phyloP scores from a whole-genome alignment of 2,888 invertebrate genomes.

The Polydrusus tereticollis region DNA sequence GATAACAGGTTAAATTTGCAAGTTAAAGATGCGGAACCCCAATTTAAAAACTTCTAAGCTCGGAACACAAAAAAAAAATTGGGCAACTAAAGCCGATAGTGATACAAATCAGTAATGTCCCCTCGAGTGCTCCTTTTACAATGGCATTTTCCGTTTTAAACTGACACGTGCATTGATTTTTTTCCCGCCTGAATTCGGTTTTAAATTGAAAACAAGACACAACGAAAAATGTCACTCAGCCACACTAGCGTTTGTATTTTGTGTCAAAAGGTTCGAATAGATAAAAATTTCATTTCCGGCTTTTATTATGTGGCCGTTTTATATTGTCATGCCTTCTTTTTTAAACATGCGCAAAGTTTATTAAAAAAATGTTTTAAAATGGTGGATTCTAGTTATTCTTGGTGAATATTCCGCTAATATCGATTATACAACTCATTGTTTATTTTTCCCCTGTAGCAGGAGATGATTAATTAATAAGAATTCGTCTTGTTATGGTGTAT shows the following conservation, averaged over 20 bases:
- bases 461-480: too few relatives aligned
- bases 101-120: slow-evolving; percentile 34
- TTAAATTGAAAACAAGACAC: slow-evolving; percentile 61
- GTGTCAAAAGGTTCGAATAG: slow-evolving; percentile 60
- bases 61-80: slow-evolving; percentile 1
- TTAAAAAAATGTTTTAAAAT: too few relatives aligned
- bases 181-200: slow-evolving; percentile 55
- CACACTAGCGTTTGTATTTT: slow-evolving; percentile 56
- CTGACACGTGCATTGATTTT: slow-evolving; percentile 59
- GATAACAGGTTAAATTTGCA: too few relatives aligned
- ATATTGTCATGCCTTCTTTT: slow-evolving; percentile 34
- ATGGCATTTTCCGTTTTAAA: slow-evolving; percentile 55
- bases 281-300: slow-evolving; percentile 66
- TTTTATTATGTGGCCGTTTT: slow-evolving; percentile 60
- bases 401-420: too few relatives aligned
- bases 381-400: too few relatives aligned
- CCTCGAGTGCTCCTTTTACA: slow-evolving; percentile 15
- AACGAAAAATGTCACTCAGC: slow-evolving; percentile 62
- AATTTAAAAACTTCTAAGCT: slow-evolving; percentile 4
- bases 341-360: not conserved
- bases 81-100: slow-evolving; percentile 12
- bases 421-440: too few relatives aligned
- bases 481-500: too few relatives aligned
- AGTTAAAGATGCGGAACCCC: not conserved
- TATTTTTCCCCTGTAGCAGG: too few relatives aligned